phyloP scores from a whole-genome alignment of 1,140 invertebrate genomes.

The Gonatopus flavifemur region DNA sequence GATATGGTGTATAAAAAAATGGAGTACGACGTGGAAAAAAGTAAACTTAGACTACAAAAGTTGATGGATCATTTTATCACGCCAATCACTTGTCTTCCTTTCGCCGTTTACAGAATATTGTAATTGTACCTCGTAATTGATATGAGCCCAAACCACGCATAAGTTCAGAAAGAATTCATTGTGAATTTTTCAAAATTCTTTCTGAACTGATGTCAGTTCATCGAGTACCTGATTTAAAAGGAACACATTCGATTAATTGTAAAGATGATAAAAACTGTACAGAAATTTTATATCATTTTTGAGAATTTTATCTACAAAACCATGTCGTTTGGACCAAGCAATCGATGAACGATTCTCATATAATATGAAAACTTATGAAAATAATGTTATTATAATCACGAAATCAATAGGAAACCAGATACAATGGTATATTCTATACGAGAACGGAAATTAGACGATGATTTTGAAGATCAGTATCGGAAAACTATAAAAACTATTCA shows the following conservation, averaged over 20 bases:
- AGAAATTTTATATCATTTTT: too few species aligned
- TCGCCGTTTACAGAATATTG: constrained; percentile 62
- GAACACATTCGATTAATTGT: too few species aligned
- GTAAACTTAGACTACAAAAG: constrained; percentile 69
- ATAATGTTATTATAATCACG: too few species aligned
- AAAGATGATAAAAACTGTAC: too few species aligned
- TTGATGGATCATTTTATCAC: constrained; percentile 71
- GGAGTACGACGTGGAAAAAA: constrained; percentile 70
- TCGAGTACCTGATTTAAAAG: too few species aligned
- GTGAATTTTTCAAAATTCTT: constrained; percentile 10
- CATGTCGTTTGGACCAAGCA: too few species aligned
- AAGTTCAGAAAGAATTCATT: too few species aligned
- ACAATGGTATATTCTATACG: constrained; percentile 63
- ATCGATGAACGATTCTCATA: too few species aligned
- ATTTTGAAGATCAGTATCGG: constrained; percentile 61
- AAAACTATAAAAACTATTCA: constrained; percentile 61
- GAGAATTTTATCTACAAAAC: too few species aligned
- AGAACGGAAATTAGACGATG: constrained; percentile 63
- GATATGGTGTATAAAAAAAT: constrained; percentile 62
- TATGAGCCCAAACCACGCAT: not conserved
- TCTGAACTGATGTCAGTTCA: constrained; percentile 4
- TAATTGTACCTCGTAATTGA: constrained; percentile 15
- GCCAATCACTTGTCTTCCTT: constrained; percentile 66
- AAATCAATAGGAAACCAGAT: constrained; percentile 47
- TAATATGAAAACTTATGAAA: too few species aligned